A percentile compares a stretch with the other conserved stretches of the same genome.
phyloP scores from a whole-genome alignment of 1,140 invertebrate genomes.

The Uloborus diversus region DNA sequence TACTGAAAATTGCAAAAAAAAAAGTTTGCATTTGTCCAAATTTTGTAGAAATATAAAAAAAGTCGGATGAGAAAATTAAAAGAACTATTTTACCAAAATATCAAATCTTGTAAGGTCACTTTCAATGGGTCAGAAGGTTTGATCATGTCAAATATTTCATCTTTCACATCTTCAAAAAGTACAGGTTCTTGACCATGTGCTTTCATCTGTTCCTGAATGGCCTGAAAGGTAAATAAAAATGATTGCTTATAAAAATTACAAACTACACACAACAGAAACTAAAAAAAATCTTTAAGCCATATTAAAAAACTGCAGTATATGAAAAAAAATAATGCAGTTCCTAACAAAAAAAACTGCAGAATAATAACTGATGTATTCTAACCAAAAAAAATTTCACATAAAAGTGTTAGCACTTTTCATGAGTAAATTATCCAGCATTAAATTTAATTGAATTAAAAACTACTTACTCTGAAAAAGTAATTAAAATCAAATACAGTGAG shows the following conservation, averaged over 20 bases:
- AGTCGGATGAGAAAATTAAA: too few species aligned
- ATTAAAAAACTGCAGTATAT: not conserved
- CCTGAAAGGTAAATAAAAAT: conserved; percentile 67
- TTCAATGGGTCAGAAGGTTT: conserved; percentile 83
- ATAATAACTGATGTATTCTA: not conserved
- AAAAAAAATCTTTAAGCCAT: not conserved
- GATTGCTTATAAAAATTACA: not conserved
- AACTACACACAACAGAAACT: not conserved
- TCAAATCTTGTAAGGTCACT: conserved; percentile 88
- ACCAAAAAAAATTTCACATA: not conserved
- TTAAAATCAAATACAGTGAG: conserved; percentile 90
- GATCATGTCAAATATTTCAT: conserved; percentile 99
- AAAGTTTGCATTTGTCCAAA: too few species aligned
- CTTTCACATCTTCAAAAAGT: conserved; percentile 92
- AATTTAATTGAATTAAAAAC: not conserved
- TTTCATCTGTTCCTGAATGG: conserved; percentile 89
- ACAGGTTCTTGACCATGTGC: conserved; percentile 85
- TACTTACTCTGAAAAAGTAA: conserved; percentile 84
- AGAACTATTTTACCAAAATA: conserved; percentile 70
- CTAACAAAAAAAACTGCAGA: not conserved
- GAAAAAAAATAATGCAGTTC: not conserved
- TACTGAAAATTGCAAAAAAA: too few species aligned
- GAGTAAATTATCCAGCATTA: not conserved
- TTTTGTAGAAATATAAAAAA: too few species aligned
- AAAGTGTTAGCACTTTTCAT: not conserved